A percentile compares a stretch with the other conserved stretches of the same genome.
Evolutionary conservation across 2,797 vertebrate genomes (phyloP).

Genomic region (Parambassis ranga): DNA sequence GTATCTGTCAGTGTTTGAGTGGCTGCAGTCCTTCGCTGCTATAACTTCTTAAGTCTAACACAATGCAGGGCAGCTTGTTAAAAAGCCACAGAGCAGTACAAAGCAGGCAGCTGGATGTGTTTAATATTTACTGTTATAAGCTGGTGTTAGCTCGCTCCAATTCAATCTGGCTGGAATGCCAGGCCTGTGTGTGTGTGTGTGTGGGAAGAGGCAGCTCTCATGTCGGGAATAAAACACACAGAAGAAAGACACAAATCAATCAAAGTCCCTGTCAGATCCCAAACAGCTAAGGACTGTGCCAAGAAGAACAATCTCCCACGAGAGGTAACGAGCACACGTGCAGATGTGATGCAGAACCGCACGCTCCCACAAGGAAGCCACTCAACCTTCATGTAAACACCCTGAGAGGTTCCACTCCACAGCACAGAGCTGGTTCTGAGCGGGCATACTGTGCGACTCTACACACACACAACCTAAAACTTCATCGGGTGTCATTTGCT

Average conservation of each 20-base stretch:
- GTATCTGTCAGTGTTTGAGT: slow-evolving; percentile 26
- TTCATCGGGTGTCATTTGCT: no score
- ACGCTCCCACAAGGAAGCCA: slow-evolving; percentile 22
- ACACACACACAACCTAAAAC: no score
- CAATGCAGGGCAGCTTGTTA: slow-evolving; percentile 44
- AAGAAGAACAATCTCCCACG: slow-evolving; percentile 26
- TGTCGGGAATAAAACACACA: background rate
- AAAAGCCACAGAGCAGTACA: slow-evolving; percentile 39
- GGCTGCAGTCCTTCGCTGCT: slow-evolving; percentile 26
- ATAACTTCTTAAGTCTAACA: slow-evolving; percentile 34
- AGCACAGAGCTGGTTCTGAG: background rate
- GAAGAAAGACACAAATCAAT: background rate
- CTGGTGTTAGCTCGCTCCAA: slow-evolving; percentile 26
- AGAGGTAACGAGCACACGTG: slow-evolving; percentile 14
- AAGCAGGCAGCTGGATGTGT: slow-evolving; percentile 60
- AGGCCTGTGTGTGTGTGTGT: slow-evolving; percentile 23
- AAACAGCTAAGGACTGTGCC: slow-evolving; percentile 31
- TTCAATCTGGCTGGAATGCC: slow-evolving; percentile 37
- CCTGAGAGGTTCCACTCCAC: slow-evolving; percentile 25
- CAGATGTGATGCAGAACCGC: slow-evolving; percentile 17
- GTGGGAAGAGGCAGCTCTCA: slow-evolving; percentile 22
- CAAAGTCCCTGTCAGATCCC: slow-evolving; percentile 5
- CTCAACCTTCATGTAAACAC: slow-evolving; percentile 39
- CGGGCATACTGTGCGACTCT: no score
- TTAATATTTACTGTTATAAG: slow-evolving; percentile 61